Percentiles rank a stretch among this genome's conserved stretches.
phyloP scores from a whole-genome alignment of 2,888 invertebrate genomes.

The Rotaria sp. region DNA sequence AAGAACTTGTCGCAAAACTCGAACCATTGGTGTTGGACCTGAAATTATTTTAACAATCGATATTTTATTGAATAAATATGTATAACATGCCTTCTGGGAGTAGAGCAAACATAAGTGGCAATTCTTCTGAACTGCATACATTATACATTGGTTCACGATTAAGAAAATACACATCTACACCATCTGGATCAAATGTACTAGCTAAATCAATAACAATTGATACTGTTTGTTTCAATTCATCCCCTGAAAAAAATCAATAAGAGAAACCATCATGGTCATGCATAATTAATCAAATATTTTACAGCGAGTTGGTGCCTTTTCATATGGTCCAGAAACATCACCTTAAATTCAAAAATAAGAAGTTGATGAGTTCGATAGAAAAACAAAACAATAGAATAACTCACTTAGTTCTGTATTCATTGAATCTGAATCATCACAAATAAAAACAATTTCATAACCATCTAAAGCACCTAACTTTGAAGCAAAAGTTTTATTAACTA shows the following conservation, averaged over 20 bases:
- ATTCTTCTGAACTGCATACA: constrained; percentile 3
- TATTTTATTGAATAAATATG: no score
- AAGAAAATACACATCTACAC: constrained; percentile 33
- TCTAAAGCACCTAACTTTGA: not conserved
- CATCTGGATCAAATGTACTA: constrained; percentile 2
- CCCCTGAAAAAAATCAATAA: not conserved
- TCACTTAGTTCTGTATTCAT: not conserved
- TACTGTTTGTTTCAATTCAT: constrained; percentile 36
- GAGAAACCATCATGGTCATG: not conserved
- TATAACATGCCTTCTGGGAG: not conserved
- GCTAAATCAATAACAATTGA: constrained; percentile 36
- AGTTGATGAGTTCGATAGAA: not conserved
- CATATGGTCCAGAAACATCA: not conserved
- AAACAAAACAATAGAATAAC: not conserved
- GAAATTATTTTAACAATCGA: not conserved
- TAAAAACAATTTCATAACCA: constrained; percentile 15
- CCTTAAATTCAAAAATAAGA: not conserved
- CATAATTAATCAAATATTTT: not conserved
- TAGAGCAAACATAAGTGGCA: constrained; percentile 26
- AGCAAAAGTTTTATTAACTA: not conserved
- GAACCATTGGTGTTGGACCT: constrained; percentile 31
- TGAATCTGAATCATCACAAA: no score
- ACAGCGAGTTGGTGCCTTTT: constrained; percentile 2
- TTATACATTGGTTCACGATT: constrained; percentile 24
- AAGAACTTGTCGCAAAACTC: constrained; percentile 28